A percentile compares a stretch with the other conserved stretches of the same genome.
Evolutionary conservation across 2,888 invertebrate species (phyloP).

Genomic region (Sinelater perroti): DNA sequence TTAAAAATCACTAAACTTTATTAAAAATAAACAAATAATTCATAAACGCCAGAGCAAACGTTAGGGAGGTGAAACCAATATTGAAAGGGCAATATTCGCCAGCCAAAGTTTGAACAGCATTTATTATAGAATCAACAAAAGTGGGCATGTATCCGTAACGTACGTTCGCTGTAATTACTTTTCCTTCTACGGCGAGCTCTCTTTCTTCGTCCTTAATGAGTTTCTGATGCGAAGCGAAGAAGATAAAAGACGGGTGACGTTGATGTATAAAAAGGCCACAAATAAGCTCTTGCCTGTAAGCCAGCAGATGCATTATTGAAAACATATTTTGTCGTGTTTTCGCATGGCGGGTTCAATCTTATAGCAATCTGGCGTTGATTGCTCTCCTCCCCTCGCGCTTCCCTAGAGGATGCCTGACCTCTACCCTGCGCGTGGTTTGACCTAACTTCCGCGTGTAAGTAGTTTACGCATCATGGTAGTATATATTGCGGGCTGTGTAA

Average conservation of each 20-base stretch:
- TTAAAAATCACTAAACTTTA: too few species aligned
- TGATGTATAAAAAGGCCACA: slow-evolving; percentile 47
- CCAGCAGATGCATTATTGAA: slow-evolving; percentile 56
- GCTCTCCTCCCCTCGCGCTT: slow-evolving; percentile 44
- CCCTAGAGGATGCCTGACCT: slow-evolving; percentile 34
- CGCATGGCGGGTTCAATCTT: slow-evolving; percentile 53
- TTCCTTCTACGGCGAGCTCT: slow-evolving; percentile 21
- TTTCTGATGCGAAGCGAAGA: slow-evolving; percentile 35
- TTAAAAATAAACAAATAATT: slow-evolving; percentile 19
- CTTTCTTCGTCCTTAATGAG: slow-evolving; percentile 36
- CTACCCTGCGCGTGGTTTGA: slow-evolving; percentile 29
- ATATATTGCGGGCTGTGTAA: slow-evolving; percentile 26
- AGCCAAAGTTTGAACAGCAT: slow-evolving; percentile 27
- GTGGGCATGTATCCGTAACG: slow-evolving; percentile 31
- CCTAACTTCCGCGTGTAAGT: slow-evolving; percentile 33
- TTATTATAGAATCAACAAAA: slow-evolving; percentile 33
- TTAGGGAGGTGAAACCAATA: slow-evolving; percentile 21
- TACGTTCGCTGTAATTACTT: slow-evolving; percentile 33
- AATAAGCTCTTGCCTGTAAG: slow-evolving; percentile 50
- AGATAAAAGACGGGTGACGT: slow-evolving; percentile 37
- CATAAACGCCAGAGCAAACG: slow-evolving; percentile 7
- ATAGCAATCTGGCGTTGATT: slow-evolving; percentile 56
- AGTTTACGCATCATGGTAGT: slow-evolving; percentile 30
- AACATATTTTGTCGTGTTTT: slow-evolving; percentile 55
- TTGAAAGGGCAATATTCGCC: slow-evolving; percentile 29